Conservation (phyloP, 2,888 invertebrate genomes). For the Hipparchia sbordonii region DNA sequence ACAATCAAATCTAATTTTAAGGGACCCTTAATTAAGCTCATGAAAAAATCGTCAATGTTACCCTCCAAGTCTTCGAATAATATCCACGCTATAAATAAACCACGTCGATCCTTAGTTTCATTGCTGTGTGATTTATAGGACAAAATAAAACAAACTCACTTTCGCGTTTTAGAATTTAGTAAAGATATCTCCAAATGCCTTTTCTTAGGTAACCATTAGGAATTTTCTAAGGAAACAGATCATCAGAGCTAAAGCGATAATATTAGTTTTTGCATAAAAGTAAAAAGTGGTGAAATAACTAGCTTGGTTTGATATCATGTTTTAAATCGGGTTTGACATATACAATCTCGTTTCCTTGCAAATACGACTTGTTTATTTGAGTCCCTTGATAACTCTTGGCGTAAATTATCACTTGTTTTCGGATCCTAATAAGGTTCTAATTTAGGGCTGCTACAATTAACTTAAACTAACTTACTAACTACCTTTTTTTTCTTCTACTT, state of each 20-base stretch:
- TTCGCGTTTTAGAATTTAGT: no score
- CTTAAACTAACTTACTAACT: no score
- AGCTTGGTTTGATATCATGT: conserved; percentile 13
- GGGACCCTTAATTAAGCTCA: no score
- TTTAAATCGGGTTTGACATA: conserved; percentile 25
- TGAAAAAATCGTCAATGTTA: no score
- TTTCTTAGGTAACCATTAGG: background rate
- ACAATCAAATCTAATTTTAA: no score
- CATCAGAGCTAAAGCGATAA: background rate
- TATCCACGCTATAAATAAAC: no score
- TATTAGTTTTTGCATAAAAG: conserved; percentile 19
- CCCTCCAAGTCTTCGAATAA: no score
- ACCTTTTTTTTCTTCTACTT: no score
- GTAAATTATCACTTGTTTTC: conserved; percentile 33
- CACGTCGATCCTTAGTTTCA: no score
- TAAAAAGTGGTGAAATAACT: conserved; percentile 21
- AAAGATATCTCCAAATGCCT: no score
- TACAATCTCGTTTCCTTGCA: conserved; percentile 25
- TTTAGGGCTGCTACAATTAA: conserved; percentile 10
- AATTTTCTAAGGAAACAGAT: background rate
- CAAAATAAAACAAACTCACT: no score
- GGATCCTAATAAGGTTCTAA: conserved; percentile 30
- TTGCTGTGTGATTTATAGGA: no score
- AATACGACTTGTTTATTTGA: conserved; percentile 31
- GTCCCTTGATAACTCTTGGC: conserved; percentile 30